These are phyloP conservation scores for Drosophila melanosoma DNA, from an alignment of 2,888 invertebrate species.

Conservation along the genomic window DNA sequence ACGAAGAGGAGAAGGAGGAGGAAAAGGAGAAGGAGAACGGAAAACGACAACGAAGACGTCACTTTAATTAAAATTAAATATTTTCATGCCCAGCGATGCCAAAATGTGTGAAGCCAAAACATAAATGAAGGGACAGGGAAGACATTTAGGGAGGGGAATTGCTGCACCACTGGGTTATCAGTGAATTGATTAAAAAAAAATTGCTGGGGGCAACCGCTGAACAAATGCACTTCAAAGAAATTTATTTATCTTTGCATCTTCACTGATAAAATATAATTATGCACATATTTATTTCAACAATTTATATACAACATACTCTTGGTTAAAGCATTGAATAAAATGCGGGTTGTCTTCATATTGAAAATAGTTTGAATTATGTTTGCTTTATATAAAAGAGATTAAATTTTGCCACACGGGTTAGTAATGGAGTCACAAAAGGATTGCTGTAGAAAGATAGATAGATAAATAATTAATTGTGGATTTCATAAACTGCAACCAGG, in stretches of 20 bases:
- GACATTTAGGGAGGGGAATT: background rate
- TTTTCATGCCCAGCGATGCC: conserved; percentile 45
- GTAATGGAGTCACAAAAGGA: background rate
- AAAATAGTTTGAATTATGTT: background rate
- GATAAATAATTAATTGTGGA: background rate
- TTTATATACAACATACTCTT: background rate
- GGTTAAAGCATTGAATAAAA: background rate
- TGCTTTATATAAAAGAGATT: background rate
- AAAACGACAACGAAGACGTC: conserved; percentile 29
- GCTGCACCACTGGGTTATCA: conserved; percentile 36
- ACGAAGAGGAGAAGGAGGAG: background rate
- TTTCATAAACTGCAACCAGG: background rate
- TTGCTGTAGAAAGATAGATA: background rate
- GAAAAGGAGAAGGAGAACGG: background rate
- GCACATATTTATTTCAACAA: background rate
- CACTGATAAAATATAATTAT: background rate
- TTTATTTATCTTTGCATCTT: conserved; percentile 32
- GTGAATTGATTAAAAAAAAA: conserved; percentile 55
- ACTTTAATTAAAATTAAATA: conserved; percentile 75
- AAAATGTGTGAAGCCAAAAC: conserved; percentile 32
- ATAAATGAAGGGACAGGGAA: background rate
- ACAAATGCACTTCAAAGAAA: conserved; percentile 45
- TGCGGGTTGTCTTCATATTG: conserved; percentile 16
- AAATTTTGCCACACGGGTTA: background rate
- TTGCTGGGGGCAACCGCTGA: conserved; percentile 32